Conservation (phyloP, 2,113 vertebrate species). For the Hydrochoerus hydrochaeris region DNA sequence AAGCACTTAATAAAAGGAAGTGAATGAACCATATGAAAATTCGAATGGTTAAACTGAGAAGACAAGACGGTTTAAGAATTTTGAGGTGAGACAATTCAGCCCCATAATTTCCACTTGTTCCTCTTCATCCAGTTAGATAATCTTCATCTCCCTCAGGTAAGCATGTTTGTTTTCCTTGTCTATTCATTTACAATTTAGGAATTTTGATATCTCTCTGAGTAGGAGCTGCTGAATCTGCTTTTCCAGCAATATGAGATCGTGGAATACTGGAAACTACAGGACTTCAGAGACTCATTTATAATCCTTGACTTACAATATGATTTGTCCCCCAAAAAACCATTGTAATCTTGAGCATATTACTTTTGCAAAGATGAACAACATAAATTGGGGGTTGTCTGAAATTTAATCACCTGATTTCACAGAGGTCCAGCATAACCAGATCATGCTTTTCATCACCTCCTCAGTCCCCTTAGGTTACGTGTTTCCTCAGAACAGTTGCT, state of each 20-base stretch:
- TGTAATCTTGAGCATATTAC: not conserved
- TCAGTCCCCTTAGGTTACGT: not conserved
- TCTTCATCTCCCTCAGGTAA: not conserved
- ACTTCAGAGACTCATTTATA: not conserved
- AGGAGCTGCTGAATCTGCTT: not conserved
- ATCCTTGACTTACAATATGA: not conserved
- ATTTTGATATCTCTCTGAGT: not conserved
- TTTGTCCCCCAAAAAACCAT: not conserved
- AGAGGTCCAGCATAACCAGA: not conserved
- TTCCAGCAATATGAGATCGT: not conserved
- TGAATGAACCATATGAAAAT: not conserved
- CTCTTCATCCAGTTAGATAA: not conserved
- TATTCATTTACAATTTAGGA: not conserved
- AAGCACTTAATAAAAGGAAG: not conserved
- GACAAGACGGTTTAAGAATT: not conserved
- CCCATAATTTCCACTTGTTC: not conserved
- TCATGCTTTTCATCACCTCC: not conserved
- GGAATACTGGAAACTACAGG: not conserved
- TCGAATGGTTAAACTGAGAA: not conserved
- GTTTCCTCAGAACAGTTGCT: conserved; percentile 33
- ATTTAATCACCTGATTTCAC: conserved; percentile 21
- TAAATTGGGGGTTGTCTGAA: not conserved
- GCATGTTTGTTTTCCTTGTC: not conserved
- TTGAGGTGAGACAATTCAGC: not conserved
- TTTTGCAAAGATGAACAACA: not conserved